Conservation (phyloP, 2,113 vertebrate species). For the Oreochromis niloticus region DNA sequence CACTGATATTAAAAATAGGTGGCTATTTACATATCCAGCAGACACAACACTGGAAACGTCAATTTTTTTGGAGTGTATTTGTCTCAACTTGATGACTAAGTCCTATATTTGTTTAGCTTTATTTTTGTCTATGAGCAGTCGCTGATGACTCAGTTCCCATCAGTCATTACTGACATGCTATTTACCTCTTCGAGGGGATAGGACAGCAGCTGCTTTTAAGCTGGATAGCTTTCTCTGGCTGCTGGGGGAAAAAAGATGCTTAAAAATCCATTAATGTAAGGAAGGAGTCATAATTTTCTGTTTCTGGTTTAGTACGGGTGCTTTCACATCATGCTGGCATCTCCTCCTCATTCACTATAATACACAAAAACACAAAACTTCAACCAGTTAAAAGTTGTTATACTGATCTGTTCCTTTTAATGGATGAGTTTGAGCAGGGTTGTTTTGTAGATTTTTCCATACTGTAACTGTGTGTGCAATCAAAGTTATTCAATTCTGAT, state of each 20-base stretch:
- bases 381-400: background rate
- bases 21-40: background rate
- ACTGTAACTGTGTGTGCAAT: background rate
- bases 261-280: background rate
- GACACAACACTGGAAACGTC: background rate
- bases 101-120: background rate
- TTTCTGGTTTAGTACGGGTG: background rate
- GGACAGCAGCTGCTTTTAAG: background rate
- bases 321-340: background rate
- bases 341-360: background rate
- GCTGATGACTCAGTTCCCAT: background rate
- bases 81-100: background rate
- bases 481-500: too few relatives aligned
- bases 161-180: background rate
- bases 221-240: background rate
- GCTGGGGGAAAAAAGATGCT: background rate
- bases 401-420: background rate
- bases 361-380: background rate
- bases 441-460: background rate
- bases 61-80: background rate
- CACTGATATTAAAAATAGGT: background rate
- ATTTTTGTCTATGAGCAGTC: background rate
- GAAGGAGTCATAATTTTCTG: background rate
- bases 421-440: background rate
- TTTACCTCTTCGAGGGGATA: background rate